Conservation (phyloP, 2,888 invertebrate species). For the Ferrisia virgata region DNA sequence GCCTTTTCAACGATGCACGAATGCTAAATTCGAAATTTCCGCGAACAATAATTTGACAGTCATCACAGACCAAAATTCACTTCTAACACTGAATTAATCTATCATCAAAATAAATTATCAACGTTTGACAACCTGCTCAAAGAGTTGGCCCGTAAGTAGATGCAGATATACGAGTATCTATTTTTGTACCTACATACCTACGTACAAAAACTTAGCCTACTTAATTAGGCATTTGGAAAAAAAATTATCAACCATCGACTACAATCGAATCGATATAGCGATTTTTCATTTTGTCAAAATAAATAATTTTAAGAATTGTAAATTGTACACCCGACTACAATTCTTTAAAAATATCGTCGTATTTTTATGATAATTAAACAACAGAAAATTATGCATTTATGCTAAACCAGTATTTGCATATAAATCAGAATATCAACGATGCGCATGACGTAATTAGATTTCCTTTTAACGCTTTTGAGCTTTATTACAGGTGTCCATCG, state of each 20-base stretch:
- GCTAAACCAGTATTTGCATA: constrained; percentile 1
- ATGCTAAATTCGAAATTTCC: constrained; percentile 8
- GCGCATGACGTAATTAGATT: constrained; percentile 1
- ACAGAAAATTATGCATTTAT: constrained; percentile 13
- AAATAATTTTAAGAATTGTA: neutral
- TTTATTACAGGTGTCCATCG: constrained; percentile 14
- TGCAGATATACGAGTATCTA: neutral
- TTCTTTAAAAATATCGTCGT: neutral
- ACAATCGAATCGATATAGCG: too few species aligned
- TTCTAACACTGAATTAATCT: neutral
- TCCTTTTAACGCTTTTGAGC: constrained; percentile 17
- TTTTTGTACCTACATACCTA: too few species aligned
- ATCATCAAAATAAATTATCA: neutral
- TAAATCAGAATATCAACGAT: constrained; percentile 2
- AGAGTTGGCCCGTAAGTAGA: neutral
- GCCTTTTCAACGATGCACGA: neutral
- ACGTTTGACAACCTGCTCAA: neutral
- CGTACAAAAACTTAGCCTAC: too few species aligned
- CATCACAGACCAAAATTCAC: neutral
- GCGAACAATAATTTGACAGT: neutral
- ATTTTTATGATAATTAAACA: constrained; percentile 4
- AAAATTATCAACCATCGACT: too few species aligned
- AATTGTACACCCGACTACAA: neutral
- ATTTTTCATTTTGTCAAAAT: neutral
- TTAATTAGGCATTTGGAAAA: too few species aligned